These are phyloP conservation scores for Keiferia lycopersicella DNA, from an alignment of 2,888 invertebrate species.

Conservation along the genomic window DNA sequence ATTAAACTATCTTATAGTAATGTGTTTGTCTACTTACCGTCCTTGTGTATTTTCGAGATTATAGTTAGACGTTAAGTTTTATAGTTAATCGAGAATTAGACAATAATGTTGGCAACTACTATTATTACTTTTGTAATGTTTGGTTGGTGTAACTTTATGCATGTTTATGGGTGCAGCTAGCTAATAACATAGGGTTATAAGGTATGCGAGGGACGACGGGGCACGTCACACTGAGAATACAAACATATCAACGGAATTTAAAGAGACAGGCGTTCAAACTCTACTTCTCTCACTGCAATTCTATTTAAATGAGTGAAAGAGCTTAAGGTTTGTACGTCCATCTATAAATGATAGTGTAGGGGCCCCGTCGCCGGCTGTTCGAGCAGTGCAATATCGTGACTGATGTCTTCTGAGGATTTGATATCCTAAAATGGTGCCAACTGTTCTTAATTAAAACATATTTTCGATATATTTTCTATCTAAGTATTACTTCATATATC, in stretches of 20 bases:
- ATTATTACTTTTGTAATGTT: conserved; percentile 49
- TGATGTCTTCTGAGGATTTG: conserved; percentile 30
- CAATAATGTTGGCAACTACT: conserved; percentile 69
- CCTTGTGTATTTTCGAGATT: conserved; percentile 81
- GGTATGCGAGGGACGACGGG: conserved; percentile 19
- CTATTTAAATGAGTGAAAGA: background rate
- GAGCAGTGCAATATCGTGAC: conserved; percentile 40
- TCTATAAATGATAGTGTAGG: conserved; percentile 14
- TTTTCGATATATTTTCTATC: conserved; percentile 44
- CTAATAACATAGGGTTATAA: conserved; percentile 49
- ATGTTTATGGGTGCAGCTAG: conserved; percentile 62
- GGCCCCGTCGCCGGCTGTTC: conserved; percentile 12
- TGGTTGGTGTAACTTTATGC: conserved; percentile 51
- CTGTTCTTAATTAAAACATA: conserved; percentile 39
- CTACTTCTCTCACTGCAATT: background rate
- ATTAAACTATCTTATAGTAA: conserved; percentile 67
- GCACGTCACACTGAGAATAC: background rate
- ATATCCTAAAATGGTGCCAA: conserved; percentile 49
- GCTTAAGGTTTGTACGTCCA: conserved; percentile 7
- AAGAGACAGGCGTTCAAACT: background rate
- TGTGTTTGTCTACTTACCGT: conserved; percentile 77
- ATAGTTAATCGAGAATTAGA: conserved; percentile 67
- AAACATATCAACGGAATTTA: background rate
- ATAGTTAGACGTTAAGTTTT: conserved; percentile 70
- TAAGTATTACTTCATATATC: conserved; percentile 46